Base-by-base conservation (phyloP, 2,888 invertebrate genomes). In the Isotomurus palustris region DNA sequence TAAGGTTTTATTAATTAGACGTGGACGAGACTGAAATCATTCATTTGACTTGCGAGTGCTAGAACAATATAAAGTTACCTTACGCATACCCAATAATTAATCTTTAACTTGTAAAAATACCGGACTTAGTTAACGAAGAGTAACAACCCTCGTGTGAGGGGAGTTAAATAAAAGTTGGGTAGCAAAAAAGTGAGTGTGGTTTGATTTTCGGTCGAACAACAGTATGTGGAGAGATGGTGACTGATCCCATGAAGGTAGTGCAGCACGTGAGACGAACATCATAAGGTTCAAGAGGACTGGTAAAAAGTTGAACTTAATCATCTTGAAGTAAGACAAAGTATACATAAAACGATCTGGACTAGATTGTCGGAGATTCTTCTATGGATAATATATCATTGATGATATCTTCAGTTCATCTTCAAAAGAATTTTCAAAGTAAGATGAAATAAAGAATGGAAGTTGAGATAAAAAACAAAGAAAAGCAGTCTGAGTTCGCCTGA, bases 301-400 rank as follows among this genome's bases (percentile, higher is more conserved):
- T 43, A 43, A 43, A 43, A 43, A 43, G 17, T 38, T 38, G 38
- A 14, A 43, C 43, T 24, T 43, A 6, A 43, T 22, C 43, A 43
- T 43, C 22, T 14, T 32, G 14, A 43, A 43, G 21, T 43, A 3
- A 43, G 21, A 43, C 43, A 43, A 22, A 43, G 43, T 43, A 12
- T 43, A 43, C 43, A 6, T 43, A 22, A 43, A 50, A 25, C 17
- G 36, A 50, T 22, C 50, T 50, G 50, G 50, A 50, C 38, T 38
- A 49, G 49, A 35, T 49, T 49, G 43, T 43, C 49, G 32, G 35
- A 49, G 49, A 50, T 50, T 36, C 14, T 50, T 24, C 38, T 21
- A 17, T 50, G 38, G 38, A 38, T 50, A 38, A 50, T 50, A 50
- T 50, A 50, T 50, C 50, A 50, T 21, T 50, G 49, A 49, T 49